Base-by-base conservation (phyloP, 2,888 invertebrate species). In the Rambutsinella grinnellia region DNA sequence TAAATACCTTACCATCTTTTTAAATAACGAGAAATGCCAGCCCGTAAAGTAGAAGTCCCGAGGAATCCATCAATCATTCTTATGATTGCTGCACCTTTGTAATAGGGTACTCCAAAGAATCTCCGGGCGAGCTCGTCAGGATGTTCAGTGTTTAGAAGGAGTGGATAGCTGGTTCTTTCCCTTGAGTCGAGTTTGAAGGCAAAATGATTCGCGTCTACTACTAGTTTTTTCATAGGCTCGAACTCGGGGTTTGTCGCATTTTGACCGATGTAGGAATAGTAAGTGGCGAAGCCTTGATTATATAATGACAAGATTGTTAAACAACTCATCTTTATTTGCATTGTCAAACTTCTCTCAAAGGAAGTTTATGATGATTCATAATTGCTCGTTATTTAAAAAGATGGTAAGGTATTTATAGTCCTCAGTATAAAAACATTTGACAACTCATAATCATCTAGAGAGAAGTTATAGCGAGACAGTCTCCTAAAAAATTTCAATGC, bases 61-160 rank as follows among this genome's bases (percentile, higher is more conserved):
- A 89, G 85, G 80, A 88, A 87, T 69, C 86, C 85, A 44, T 86
- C 84, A 86, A 89, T 88, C 89, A 89, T 89, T 49, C 88, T 84
- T 53, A 89, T 88, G 3, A 89, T 85, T 2, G 88, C 86, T 1
- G 88, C 87, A 3, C 89, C 89, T 82, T 80, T 69, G 67, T 79
- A 66, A 53, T 61, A 75, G 23, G 80, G 78, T 49, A 80, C 60
- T 51, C 80, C 79, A 54, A 68, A 67, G 46, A 69, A 69, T 49
- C 51, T 60, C 17, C 44, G 46, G 8, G 71, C 77, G 23, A 79
- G 46, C 49, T 79, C 74, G 24, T 70, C 66, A 2, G 74, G 79
- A 27, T 74, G 65, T 1, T 77, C 53, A 6, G 68, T 47, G 17
- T 66, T 65, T 6, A 80, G 71, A 17, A 80, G 61, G 19, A 88